Percentiles rank a stretch among this genome's conserved stretches.
Evolutionary conservation across 2,888 invertebrate genomes (phyloP).

Genomic region (Leptinotarsa haldemani): DNA sequence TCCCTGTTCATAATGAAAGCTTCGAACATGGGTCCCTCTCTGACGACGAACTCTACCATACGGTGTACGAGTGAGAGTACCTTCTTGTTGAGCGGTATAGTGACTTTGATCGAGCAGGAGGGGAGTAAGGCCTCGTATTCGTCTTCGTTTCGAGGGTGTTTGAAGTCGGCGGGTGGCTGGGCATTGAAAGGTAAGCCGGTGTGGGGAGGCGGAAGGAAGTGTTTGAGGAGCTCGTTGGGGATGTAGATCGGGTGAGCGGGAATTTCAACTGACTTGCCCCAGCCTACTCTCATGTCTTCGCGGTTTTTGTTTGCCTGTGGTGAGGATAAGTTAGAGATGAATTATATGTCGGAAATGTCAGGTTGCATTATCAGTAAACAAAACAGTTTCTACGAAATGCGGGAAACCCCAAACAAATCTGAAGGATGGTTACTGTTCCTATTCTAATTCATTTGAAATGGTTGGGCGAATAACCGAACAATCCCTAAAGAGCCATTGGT

Average conservation of each 20-base stretch:
- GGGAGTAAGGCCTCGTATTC: conserved; percentile 38
- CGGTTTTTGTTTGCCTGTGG: conserved; percentile 79
- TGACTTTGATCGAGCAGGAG: conserved; percentile 73
- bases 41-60: conserved; percentile 96
- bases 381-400: not conserved
- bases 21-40: conserved; percentile 99
- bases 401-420: too few relatives aligned
- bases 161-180: conserved; percentile 71
- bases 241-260: conserved; percentile 96
- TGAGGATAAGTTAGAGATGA: too few relatives aligned
- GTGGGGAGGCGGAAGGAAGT: conserved; percentile 85
- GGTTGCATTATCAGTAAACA: conserved; percentile 1
- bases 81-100: conserved; percentile 72
- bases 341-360: too few relatives aligned
- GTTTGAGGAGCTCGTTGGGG: conserved; percentile 84
- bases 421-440: too few relatives aligned
- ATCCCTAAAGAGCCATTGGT: too few relatives aligned
- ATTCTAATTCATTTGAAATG: too few relatives aligned
- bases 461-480: too few relatives aligned
- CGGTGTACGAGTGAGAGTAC: conserved; percentile 93
- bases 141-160: conserved; percentile 53
- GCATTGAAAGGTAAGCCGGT: conserved; percentile 99
- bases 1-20: conserved; percentile 98
- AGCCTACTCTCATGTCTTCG: conserved; percentile 93
- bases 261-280: conserved; percentile 97